These are phyloP conservation scores for Geotrypetes seraphini DNA, from an alignment of 2,797 vertebrate species.

Conservation along the genomic window DNA sequence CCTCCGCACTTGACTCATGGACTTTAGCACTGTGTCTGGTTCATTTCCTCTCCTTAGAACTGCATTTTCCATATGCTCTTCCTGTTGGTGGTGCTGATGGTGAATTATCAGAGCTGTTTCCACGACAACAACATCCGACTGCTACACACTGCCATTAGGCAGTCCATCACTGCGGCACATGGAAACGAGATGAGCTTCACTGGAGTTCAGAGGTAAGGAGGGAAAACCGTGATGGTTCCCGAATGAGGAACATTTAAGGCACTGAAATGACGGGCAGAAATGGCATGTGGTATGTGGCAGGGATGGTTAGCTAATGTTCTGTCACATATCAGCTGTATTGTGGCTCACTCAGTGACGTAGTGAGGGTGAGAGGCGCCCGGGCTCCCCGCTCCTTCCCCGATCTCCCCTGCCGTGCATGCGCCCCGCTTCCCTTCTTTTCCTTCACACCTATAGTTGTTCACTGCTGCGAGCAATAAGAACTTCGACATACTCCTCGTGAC, in stretches of 20 bases:
- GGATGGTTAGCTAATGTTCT: not conserved
- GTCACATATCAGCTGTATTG: too few relatives aligned
- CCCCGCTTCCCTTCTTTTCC: too few relatives aligned
- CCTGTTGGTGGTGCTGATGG: conserved; percentile 56
- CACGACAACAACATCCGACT: conserved; percentile 45
- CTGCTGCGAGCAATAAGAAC: too few relatives aligned
- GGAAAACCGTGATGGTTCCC: too few relatives aligned
- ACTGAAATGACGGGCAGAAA: not conserved
- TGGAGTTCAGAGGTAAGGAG: conserved; percentile 42
- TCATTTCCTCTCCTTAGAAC: conserved; percentile 29
- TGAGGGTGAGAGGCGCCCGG: too few relatives aligned
- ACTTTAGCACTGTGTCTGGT: too few relatives aligned
- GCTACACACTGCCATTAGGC: conserved; percentile 41
- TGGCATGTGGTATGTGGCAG: not conserved
- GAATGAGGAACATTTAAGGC: not conserved
- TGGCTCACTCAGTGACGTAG: too few relatives aligned
- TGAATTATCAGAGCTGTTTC: conserved; percentile 58
- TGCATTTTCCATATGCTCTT: conserved; percentile 56
- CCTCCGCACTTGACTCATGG: too few relatives aligned
- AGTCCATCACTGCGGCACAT: conserved; percentile 19
- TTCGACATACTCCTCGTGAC: too few relatives aligned
- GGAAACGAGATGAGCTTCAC: conserved; percentile 31
- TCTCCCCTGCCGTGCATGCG: too few relatives aligned
- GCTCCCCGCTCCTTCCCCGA: too few relatives aligned
- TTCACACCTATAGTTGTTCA: too few relatives aligned